phyloP scores from a whole-genome alignment of 2,797 vertebrate species.

The Cossypha polioptera region DNA sequence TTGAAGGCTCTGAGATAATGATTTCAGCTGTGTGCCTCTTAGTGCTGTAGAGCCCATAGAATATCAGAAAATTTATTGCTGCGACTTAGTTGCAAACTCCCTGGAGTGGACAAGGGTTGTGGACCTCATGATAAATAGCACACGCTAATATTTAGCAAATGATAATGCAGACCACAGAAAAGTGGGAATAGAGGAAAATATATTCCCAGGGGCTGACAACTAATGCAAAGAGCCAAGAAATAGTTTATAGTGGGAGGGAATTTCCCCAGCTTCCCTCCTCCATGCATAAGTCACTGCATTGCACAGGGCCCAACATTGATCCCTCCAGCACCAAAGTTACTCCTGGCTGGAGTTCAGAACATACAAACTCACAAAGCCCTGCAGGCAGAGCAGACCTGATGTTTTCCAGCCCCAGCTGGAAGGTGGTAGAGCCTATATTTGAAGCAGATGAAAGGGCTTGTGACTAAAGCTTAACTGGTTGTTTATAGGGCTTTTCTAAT shows the following conservation, averaged over 20 bases:
- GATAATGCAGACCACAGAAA: conserved; percentile 42
- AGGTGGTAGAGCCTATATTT: background rate
- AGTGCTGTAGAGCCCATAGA: background rate
- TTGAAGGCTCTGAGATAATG: background rate
- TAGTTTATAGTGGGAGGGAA: background rate
- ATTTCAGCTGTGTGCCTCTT: conserved; percentile 12
- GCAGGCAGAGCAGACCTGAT: background rate
- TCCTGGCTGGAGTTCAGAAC: conserved; percentile 33
- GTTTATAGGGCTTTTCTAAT: background rate
- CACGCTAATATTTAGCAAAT: conserved; percentile 35
- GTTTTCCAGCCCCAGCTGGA: conserved; percentile 35
- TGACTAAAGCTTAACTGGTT: background rate
- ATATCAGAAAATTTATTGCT: conserved; percentile 39
- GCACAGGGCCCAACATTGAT: background rate
- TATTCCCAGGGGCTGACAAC: conserved; percentile 33
- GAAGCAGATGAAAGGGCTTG: conserved; percentile 15
- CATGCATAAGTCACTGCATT: background rate
- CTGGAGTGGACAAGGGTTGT: background rate
- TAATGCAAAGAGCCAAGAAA: conserved; percentile 32
- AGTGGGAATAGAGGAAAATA: background rate
- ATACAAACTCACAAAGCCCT: background rate
- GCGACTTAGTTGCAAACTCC: conserved; percentile 10
- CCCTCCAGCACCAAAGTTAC: conserved; percentile 9
- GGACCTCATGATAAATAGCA: conserved; percentile 52
- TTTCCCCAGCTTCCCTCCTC: conserved; percentile 1